Base-by-base conservation (phyloP, 1,140 invertebrate genomes). In the Drosophila biarmipes region DNA sequence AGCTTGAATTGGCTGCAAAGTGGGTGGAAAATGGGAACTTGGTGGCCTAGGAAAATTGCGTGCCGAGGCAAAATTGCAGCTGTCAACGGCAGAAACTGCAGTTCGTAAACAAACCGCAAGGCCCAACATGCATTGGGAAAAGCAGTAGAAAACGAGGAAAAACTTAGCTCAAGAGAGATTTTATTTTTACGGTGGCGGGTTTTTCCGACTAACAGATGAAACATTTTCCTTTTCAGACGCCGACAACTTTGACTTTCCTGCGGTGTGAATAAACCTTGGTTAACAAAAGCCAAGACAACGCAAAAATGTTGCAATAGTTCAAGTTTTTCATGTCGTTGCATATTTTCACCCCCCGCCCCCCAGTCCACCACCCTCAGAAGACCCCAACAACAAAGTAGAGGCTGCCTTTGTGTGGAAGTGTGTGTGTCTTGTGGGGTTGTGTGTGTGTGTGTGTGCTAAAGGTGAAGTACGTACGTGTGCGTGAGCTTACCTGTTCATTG, bases 401-500 rank as follows among this genome's bases (percentile, higher is more conserved):
- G 58, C 51, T 67, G 64, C 43, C 48, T 56, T 54, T 85, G 43
- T 51, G 45, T 61, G n/a, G 29, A 19, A 56, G 17, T 66, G 40
- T 68, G 40, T 68, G 49, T 66, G 29, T 52, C 10, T 14, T 7
- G 38, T 37, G 54, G n/a, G 10, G 24, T 3, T 67, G 31, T 58
- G 31, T 54, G 24, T 61, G 52, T 29, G 27, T 31, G 24, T 73
- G 24, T 55, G 11, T 66, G 55, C 40, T 27, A 73, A 24, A 67
- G 46, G 37, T 35, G 43, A 10, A 38, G 49, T 66, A 27, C 38
- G 38, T 66, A 21, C 38, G 42, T 54, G 15, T 68, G 46, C 40
- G 73, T 76, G 56, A 66, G 84, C 82, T 87, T 87, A 87, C 82
- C 82, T 87, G 84, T 87, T 89, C 82, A 87, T 87, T 76, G 82